A percentile compares a stretch with the other conserved stretches of the same genome.
phyloP scores from a whole-genome alignment of 1,140 invertebrate genomes.

The Euwallacea fornicatus region DNA sequence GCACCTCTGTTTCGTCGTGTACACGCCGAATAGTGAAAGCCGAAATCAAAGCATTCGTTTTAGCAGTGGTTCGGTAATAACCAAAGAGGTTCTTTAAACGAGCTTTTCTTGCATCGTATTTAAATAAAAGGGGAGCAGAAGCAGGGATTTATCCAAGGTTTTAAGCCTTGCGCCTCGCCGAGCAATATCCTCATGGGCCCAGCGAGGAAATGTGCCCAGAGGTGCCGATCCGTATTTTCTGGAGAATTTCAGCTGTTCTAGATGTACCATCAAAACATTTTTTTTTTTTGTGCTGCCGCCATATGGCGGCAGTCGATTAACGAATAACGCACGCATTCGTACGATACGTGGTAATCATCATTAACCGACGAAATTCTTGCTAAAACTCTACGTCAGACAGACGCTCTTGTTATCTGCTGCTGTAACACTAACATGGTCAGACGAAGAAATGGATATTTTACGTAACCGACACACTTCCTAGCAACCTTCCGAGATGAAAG shows the following conservation, averaged over 20 bases:
- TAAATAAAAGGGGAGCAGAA: neutral
- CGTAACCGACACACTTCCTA: constrained; percentile 34
- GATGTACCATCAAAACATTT: too few relatives aligned
- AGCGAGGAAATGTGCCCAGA: too few relatives aligned
- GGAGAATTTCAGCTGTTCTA: too few relatives aligned
- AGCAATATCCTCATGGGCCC: too few relatives aligned
- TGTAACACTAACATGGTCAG: constrained; percentile 9
- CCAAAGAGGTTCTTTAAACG: neutral
- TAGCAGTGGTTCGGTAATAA: constrained; percentile 11
- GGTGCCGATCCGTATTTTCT: too few relatives aligned
- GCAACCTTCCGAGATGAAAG: constrained; percentile 33
- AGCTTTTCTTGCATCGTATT: neutral
- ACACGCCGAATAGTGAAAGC: constrained; percentile 36
- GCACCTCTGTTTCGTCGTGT: constrained; percentile 14
- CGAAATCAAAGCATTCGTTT: constrained; percentile 19
- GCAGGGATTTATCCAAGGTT: too few relatives aligned
- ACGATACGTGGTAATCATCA: neutral
- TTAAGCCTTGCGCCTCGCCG: too few relatives aligned
- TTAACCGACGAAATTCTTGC: neutral
- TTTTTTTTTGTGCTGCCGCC: too few relatives aligned
- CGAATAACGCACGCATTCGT: neutral
- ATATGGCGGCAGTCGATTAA: too few relatives aligned
- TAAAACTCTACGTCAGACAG: constrained; percentile 20
- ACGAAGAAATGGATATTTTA: constrained; percentile 20
- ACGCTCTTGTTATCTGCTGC: neutral